These are phyloP conservation scores for Notodonta dromedarius DNA, from an alignment of 2,888 invertebrate species.

Conservation along the genomic window DNA sequence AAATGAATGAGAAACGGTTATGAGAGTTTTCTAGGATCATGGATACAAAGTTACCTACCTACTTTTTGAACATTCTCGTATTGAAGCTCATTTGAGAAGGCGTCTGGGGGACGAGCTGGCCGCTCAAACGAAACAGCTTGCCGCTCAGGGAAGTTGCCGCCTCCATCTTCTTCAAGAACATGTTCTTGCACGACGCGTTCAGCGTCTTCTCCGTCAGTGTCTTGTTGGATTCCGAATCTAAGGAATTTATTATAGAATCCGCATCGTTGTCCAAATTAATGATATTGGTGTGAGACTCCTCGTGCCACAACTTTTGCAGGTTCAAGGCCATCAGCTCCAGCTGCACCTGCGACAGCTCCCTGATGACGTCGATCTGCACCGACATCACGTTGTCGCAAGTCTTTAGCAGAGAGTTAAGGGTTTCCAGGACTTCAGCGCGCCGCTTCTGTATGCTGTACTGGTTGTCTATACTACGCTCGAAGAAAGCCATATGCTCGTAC, in stretches of 20 bases:
- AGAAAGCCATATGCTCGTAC: constrained; percentile 88
- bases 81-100: constrained; percentile 66
- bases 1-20: neutral
- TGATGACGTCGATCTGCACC: constrained; percentile 81
- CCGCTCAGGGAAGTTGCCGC: constrained; percentile 72
- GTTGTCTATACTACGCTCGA: constrained; percentile 87
- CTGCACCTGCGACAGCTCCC: constrained; percentile 86
- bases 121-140: constrained; percentile 68
- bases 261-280: constrained; percentile 66
- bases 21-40: neutral
- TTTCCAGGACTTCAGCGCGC: constrained; percentile 84
- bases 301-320: constrained; percentile 82
- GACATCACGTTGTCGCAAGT: constrained; percentile 78
- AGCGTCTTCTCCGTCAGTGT: constrained; percentile 71
- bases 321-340: constrained; percentile 86
- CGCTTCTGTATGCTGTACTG: constrained; percentile 85
- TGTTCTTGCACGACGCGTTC: constrained; percentile 66
- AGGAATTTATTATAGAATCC: constrained; percentile 71
- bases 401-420: constrained; percentile 81
- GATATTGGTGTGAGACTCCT: constrained; percentile 75
- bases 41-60: constrained; percentile 1
- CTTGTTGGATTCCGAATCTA: constrained; percentile 70
- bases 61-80: constrained; percentile 41
- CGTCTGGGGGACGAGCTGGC: constrained; percentile 57
- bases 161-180: constrained; percentile 76